Evolutionary conservation across 1,140 invertebrate genomes (phyloP), one percentile per base, ranked within the genome.

Genomic region (Atta texana): DNA sequence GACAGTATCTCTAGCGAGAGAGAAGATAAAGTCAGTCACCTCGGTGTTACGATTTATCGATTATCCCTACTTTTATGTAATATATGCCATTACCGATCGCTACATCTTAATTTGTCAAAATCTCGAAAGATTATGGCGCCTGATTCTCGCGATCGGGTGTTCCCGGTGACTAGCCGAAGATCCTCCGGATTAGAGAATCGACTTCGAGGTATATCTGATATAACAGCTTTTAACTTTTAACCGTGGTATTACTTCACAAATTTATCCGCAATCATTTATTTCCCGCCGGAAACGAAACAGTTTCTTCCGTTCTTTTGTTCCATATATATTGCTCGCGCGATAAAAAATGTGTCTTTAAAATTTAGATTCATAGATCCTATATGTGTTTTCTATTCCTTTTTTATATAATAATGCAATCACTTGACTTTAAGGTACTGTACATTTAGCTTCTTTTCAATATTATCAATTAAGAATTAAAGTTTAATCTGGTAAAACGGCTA

Each of bases 101-200:
- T 21, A 53, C 49, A 53, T 82, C 21, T 16, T 44, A 24, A 51
- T 10, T 49, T 44, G 12, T 31, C 76, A 80, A 14, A 34, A 31
- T 74, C 12, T 74, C 53, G 80, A n/a, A 14, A 84, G 24, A 75
- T 74, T 31, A 93, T 93, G 92, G 92, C 92, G 66, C 87, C 89
- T 12, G 88, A 90, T 34, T 86, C 90, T 18, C 85, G 82, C 53
- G 74, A 63, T 51, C 85, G 66, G 68, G 55, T 49, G 49, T 72
- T 39, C 16, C 21, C 86, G n/a, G 14, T 49, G 77, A 49, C 16
- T n/a, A 34, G 12, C 12, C 44, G 51, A 18, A 53, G 57, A 28
- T 51, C 72, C 55, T 57, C 75, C n/a, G 53, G 51, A 18, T 21
- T 72, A 44, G 74, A 64, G 49, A 78, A 64, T n/a, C 80, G 77